These are phyloP conservation scores for Aulostomus chinensis DNA, from an alignment of 2,797 vertebrate species.

Conservation along the genomic window DNA sequence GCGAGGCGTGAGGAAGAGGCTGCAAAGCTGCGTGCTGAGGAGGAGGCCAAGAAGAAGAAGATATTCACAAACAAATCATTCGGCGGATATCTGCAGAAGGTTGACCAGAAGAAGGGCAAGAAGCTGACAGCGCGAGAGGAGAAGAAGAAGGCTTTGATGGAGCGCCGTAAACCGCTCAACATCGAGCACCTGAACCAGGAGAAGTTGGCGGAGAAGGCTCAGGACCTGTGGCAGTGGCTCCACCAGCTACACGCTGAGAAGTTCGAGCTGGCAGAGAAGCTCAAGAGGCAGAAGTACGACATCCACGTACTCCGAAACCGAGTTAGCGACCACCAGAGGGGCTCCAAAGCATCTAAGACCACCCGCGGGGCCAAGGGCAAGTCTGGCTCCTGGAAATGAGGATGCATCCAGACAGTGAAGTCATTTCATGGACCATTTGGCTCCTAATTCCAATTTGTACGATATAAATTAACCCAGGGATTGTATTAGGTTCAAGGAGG, in stretches of 20 bases:
- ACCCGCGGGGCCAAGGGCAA: slow-evolving; percentile 71
- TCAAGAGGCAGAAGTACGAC: slow-evolving; percentile 84
- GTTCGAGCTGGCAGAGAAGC: slow-evolving; percentile 80
- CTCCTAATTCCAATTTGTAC: slow-evolving; percentile 6
- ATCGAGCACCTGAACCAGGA: slow-evolving; percentile 83
- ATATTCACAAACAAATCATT: slow-evolving; percentile 82
- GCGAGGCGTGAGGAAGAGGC: slow-evolving; percentile 78
- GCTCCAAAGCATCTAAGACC: slow-evolving; percentile 75
- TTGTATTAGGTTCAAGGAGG: slow-evolving; percentile 7
- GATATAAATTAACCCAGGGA: slow-evolving; percentile 11
- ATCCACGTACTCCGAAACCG: slow-evolving; percentile 80
- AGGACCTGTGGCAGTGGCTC: slow-evolving; percentile 81
- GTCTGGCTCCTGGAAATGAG: slow-evolving; percentile 78
- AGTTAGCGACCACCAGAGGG: slow-evolving; percentile 81
- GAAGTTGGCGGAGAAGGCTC: slow-evolving; percentile 80
- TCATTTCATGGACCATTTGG: slow-evolving; percentile 33
- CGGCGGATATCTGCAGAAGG: slow-evolving; percentile 82
- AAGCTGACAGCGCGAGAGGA: slow-evolving; percentile 82
- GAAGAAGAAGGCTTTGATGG: slow-evolving; percentile 82
- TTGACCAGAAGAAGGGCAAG: slow-evolving; percentile 83
- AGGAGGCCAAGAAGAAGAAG: slow-evolving; percentile 84
- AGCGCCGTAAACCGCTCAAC: slow-evolving; percentile 80
- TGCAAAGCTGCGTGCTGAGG: slow-evolving; percentile 75
- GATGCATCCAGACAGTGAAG: not conserved
- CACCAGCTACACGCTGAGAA: slow-evolving; percentile 80